Percentiles rank a stretch among this genome's conserved stretches.
Evolutionary conservation across 2,797 vertebrate genomes (phyloP).

Genomic region (Myotis myotis): DNA sequence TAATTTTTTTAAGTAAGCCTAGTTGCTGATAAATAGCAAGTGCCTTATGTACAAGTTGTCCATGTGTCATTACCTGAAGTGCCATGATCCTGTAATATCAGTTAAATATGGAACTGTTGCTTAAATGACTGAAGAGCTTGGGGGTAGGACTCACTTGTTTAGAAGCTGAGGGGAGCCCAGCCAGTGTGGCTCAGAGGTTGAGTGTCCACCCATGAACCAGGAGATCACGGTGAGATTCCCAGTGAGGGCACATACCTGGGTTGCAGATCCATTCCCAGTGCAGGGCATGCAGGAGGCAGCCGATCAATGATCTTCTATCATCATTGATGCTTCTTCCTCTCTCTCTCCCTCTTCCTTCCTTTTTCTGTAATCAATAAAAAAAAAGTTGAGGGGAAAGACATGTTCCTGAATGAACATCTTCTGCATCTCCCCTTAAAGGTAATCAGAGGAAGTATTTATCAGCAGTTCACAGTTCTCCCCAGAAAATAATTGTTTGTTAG

Average conservation of each 20-base stretch:
- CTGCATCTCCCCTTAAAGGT: neutral
- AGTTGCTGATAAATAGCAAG: neutral
- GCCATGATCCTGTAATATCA: neutral
- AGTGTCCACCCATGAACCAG: no score
- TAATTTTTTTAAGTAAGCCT: neutral
- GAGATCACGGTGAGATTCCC: no score
- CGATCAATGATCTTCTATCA: no score
- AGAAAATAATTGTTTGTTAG: conserved; percentile 7
- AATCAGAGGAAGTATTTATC: neutral
- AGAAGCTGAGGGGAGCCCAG: neutral
- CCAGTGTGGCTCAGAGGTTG: no score
- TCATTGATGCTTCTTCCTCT: no score
- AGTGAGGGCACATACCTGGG: no score
- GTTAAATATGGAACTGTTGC: neutral
- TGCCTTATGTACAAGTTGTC: neutral
- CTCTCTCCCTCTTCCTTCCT: no score
- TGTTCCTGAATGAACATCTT: neutral
- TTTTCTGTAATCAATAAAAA: no score
- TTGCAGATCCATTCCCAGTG: no score
- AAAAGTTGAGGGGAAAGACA: neutral
- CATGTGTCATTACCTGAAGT: neutral
- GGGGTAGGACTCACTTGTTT: neutral
- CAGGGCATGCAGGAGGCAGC: no score
- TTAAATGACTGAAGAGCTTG: neutral
- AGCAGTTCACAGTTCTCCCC: neutral